Evolutionary conservation across 2,888 invertebrate genomes (phyloP).

Genomic region (Buathra laborator): DNA sequence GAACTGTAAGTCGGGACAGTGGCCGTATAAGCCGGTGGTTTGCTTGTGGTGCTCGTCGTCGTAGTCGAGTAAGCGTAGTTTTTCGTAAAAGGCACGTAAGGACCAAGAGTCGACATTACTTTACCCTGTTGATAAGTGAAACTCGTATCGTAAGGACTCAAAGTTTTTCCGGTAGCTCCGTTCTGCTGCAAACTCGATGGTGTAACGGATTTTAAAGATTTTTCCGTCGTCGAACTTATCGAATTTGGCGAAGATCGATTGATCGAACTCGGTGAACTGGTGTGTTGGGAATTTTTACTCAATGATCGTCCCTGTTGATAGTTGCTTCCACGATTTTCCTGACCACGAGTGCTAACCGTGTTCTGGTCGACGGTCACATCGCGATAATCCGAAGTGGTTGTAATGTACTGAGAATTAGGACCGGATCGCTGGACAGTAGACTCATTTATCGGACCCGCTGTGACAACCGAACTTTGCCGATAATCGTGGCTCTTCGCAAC

Average conservation of each 20-base stretch:
- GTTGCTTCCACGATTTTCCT: constrained; percentile 40
- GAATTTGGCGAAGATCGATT: constrained; percentile 73
- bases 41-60: constrained; percentile 73
- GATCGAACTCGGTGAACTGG: constrained; percentile 58
- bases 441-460: constrained; percentile 43
- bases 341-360: constrained; percentile 34
- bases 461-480: constrained; percentile 52
- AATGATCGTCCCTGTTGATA: constrained; percentile 56
- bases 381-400: constrained; percentile 49
- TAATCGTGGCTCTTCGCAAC: constrained; percentile 51
- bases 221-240: constrained; percentile 79
- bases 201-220: constrained; percentile 72
- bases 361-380: constrained; percentile 59
- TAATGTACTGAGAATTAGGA: constrained; percentile 25
- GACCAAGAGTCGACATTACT: constrained; percentile 80
- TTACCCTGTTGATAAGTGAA: constrained; percentile 81
- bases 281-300: constrained; percentile 70
- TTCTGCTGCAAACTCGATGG: constrained; percentile 53
- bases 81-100: constrained; percentile 83
- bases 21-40: constrained; percentile 76
- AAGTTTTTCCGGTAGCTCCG: constrained; percentile 71
- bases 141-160: constrained; percentile 80
- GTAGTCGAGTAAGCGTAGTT: constrained; percentile 79
- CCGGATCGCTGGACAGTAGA: constrained; percentile 43
- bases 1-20: constrained; percentile 80